phyloP scores from a whole-genome alignment of 2,888 invertebrate genomes.

The Tyria jacobaeae region DNA sequence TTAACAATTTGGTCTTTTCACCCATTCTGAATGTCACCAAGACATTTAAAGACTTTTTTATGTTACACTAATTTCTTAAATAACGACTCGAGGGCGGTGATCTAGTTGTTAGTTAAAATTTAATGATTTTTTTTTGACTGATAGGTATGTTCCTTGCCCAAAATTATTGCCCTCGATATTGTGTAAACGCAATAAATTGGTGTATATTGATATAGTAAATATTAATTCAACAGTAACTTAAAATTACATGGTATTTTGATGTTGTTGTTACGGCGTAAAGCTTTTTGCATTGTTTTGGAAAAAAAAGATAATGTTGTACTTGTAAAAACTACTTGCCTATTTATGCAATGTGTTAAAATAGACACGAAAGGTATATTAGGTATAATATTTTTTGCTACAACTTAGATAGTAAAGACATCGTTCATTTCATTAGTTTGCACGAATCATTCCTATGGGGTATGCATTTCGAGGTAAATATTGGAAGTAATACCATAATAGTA shows the following conservation, averaged over 20 bases:
- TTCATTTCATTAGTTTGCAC: constrained; percentile 87
- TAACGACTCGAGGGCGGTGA: constrained; percentile 22
- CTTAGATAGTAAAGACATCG: constrained; percentile 63
- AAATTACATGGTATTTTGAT: constrained; percentile 49
- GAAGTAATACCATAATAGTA: constrained; percentile 32
- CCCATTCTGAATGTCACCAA: constrained; percentile 31
- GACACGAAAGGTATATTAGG: constrained; percentile 48
- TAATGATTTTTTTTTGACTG: constrained; percentile 58
- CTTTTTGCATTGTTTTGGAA: constrained; percentile 40
- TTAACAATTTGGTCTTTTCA: constrained; percentile 51
- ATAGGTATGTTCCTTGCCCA: constrained; percentile 57
- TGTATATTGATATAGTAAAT: constrained; percentile 39
- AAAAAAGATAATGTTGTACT: constrained; percentile 39
- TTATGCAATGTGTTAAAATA: constrained; percentile 42
- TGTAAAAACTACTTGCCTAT: constrained; percentile 40
- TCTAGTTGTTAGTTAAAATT: constrained; percentile 38
- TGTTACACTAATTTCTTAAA: constrained; percentile 26
- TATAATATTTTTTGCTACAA: constrained; percentile 62
- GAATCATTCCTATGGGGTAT: constrained; percentile 87
- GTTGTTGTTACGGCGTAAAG: constrained; percentile 46
- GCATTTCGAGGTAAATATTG: constrained; percentile 61
- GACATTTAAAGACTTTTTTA: constrained; percentile 11
- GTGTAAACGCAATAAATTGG: constrained; percentile 56
- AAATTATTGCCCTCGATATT: constrained; percentile 55
- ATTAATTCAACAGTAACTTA: constrained; percentile 41